phyloP scores from a whole-genome alignment of 2,888 invertebrate genomes.

The Scelioninae gen. 1 region DNA sequence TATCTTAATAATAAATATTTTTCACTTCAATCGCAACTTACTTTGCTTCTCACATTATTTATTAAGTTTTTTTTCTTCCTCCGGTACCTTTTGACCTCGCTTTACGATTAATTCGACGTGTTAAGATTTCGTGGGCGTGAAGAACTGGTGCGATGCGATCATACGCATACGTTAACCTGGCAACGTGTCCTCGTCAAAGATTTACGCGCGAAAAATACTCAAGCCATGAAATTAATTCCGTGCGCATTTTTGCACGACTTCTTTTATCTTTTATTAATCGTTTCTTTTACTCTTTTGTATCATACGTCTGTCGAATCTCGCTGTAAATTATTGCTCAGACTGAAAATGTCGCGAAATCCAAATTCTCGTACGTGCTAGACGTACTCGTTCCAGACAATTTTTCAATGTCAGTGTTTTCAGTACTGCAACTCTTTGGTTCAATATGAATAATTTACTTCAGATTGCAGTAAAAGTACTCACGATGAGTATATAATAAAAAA shows the following conservation, averaged over 20 bases:
- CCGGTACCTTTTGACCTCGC: constrained; percentile 2
- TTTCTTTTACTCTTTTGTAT: not conserved
- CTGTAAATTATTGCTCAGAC: constrained; percentile 33
- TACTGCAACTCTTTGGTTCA: not conserved
- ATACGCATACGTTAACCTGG: constrained; percentile 59
- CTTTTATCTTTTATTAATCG: constrained; percentile 1
- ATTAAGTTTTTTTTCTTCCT: not conserved
- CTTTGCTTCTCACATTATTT: not conserved
- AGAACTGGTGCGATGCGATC: constrained; percentile 50
- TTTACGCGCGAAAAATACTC: constrained; percentile 61
- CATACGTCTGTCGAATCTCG: constrained; percentile 4
- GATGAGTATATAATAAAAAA: too few species aligned
- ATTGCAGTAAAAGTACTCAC: too few species aligned
- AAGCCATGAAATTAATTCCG: constrained; percentile 62
- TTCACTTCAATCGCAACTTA: too few species aligned
- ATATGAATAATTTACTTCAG: too few species aligned
- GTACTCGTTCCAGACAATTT: constrained; percentile 11
- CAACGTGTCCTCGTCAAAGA: constrained; percentile 61
- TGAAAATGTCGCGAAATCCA: constrained; percentile 27
- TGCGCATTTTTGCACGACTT: constrained; percentile 23
- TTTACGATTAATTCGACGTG: constrained; percentile 37
- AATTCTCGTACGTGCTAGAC: constrained; percentile 43
- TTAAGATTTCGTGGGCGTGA: constrained; percentile 45
- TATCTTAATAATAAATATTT: too few species aligned
- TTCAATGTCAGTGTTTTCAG: constrained; percentile 12